phyloP scores from a whole-genome alignment of 92 coral and sea anemone species.

The Micromussa lordhowensis region DNA sequence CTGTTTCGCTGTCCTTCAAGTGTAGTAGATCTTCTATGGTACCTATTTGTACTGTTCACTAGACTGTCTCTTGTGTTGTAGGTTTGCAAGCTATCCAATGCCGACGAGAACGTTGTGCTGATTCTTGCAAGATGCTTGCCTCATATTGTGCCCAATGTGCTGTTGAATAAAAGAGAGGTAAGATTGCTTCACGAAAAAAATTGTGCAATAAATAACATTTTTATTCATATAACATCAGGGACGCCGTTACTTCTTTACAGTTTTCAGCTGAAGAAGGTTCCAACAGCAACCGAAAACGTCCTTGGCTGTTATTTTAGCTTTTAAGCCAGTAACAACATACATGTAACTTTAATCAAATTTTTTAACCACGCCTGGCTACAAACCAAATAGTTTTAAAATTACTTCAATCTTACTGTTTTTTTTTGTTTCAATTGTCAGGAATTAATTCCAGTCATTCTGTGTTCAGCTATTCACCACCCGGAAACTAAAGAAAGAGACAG shows the following conservation, averaged over 20 bases:
- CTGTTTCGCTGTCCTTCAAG: not conserved
- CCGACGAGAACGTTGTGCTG: slow-evolving; percentile 87
- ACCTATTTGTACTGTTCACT: not conserved
- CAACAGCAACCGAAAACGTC: too few species aligned
- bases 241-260: too few species aligned
- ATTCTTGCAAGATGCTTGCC: slow-evolving; percentile 95
- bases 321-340: too few species aligned
- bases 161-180: slow-evolving; percentile 96
- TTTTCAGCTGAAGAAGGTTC: too few species aligned
- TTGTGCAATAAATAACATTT: too few species aligned
- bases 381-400: too few species aligned
- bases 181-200: not conserved
- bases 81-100: slow-evolving; percentile 91
- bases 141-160: slow-evolving; percentile 95
- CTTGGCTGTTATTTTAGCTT: too few species aligned
- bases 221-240: too few species aligned
- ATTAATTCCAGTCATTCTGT: slow-evolving; percentile 92
- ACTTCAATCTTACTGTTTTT: too few species aligned
- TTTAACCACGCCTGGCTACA: too few species aligned
- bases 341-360: too few species aligned
- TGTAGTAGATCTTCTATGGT: not conserved
- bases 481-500: slow-evolving; percentile 92
- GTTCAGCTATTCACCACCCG: slow-evolving; percentile 96
- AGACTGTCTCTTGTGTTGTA: slow-evolving; percentile 4
- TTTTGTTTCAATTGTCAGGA: slow-evolving; percentile 55